These are phyloP conservation scores for Melanchra persicariae DNA, from an alignment of 2,888 invertebrate species.

Conservation along the genomic window DNA sequence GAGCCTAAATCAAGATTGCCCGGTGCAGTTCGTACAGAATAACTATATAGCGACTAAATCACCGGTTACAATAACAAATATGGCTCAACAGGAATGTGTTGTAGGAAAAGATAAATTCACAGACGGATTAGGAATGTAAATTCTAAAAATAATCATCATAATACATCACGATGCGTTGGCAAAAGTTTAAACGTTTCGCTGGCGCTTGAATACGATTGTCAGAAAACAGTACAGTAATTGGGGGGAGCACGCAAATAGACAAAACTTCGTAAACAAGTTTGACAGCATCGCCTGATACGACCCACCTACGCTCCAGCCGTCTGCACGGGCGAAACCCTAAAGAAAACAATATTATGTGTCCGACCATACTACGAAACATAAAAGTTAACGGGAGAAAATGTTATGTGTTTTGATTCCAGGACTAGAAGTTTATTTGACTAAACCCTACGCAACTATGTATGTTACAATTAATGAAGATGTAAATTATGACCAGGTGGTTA, in stretches of 20 bases:
- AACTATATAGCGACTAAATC: not conserved
- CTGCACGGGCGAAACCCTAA: conserved; percentile 74
- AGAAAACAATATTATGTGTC: conserved; percentile 72
- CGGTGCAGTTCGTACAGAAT: not conserved
- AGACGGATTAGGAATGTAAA: conserved; percentile 53
- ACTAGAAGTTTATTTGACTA: conserved; percentile 7
- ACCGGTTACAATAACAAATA: conserved; percentile 13
- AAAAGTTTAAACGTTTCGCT: conserved; percentile 70
- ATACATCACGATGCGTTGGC: conserved; percentile 67
- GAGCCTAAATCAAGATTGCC: conserved; percentile 21
- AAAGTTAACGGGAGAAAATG: conserved; percentile 53
- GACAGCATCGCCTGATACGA: conserved; percentile 79
- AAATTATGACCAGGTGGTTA: conserved; percentile 4
- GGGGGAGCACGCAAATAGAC: conserved; percentile 80
- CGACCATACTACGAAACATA: conserved; percentile 54
- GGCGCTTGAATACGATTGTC: conserved; percentile 77
- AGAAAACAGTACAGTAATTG: conserved; percentile 77
- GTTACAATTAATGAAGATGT: not conserved
- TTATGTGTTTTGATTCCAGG: conserved; percentile 36
- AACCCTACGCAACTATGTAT: conserved; percentile 8
- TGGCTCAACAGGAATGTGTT: conserved; percentile 9
- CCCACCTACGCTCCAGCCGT: conserved; percentile 75
- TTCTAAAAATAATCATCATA: conserved; percentile 56
- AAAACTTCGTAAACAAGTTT: conserved; percentile 85
- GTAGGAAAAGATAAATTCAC: conserved; percentile 28